Base-by-base conservation (phyloP, 2,113 vertebrate genomes). In the Macroglossus sobrinus region DNA sequence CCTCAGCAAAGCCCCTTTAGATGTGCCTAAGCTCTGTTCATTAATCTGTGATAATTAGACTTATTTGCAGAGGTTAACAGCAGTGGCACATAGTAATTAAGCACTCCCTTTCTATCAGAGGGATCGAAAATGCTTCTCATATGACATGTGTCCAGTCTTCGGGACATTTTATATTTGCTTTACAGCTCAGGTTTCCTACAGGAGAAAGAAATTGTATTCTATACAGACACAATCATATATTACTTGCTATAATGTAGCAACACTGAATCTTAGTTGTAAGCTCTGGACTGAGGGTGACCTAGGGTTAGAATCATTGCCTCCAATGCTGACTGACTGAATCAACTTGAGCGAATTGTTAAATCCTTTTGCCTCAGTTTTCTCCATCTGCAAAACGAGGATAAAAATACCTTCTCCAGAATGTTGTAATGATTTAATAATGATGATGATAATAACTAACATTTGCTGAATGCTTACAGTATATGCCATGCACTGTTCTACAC, bases 1-100 rank as follows among this genome's bases (percentile, higher is more conserved):
- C 97, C 97, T 98, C 91, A 94, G 97, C 63, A 40, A 97, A 84
- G 22, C 97, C 97, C 98, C 97, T 96, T 98, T 12, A 59, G 95
- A 97, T 98, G 97, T 97, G 98, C 97, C 98, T 97, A 95, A 0
- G 93, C 97, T 98, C 97, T 98, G 97, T 98, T 98, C 98, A 98
- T 99, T 99, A 99, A 98, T 98, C 98, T 98, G 98, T 97, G 98
- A 98, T 98, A 98, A 99, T 98, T 98, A 98, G 98, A 98, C 98
- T 97, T 98, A 98, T 98, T 98, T 98, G 98, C 97, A 97, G 98
- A 98, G 98, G 98, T 98, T 98, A 98, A 98, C 98, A 98, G 98
- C 30, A 47, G 98, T 97, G 98, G 97, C 97, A 97, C 98, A 84
- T 98, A 97, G 97, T 98, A 98, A 99, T 98, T 98, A 98, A 98